Evolutionary conservation across 2,888 invertebrate species (phyloP).

Genomic region (Lasioglossum lativentre): DNA sequence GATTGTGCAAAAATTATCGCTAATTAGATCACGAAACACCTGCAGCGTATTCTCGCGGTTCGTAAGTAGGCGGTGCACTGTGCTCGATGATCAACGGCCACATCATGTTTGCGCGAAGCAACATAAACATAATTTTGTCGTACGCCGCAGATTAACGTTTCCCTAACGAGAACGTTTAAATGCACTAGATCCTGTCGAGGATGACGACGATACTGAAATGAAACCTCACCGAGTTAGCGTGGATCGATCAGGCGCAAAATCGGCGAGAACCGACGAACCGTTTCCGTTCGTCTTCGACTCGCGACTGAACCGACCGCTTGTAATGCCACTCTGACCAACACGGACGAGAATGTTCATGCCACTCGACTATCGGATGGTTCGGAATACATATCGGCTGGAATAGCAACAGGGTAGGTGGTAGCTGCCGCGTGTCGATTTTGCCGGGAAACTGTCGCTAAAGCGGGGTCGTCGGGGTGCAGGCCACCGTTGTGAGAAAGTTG

Average conservation of each 20-base stretch:
- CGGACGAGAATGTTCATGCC: conserved; percentile 21
- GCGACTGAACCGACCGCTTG: conserved; percentile 52
- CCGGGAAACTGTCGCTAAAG: background rate
- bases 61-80: background rate
- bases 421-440: conserved; percentile 32
- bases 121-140: background rate
- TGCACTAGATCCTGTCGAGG: background rate
- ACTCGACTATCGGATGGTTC: conserved; percentile 49
- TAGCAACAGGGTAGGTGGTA: conserved; percentile 9
- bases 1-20: background rate
- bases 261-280: conserved; percentile 33
- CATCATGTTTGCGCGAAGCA: background rate
- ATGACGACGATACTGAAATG: background rate
- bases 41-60: background rate
- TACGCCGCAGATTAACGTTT: background rate
- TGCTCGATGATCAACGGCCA: background rate
- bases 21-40: background rate
- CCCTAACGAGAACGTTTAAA: background rate
- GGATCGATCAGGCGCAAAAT: conserved; percentile 16
- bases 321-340: conserved; percentile 37
- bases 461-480: background rate
- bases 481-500: background rate
- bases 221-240: background rate
- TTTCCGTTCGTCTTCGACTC: conserved; percentile 41
- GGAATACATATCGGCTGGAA: conserved; percentile 18